These are phyloP conservation scores for Echinarachnius parma DNA, from an alignment of 53 echinoderm and acorn worm species.

Conservation along the genomic window DNA sequence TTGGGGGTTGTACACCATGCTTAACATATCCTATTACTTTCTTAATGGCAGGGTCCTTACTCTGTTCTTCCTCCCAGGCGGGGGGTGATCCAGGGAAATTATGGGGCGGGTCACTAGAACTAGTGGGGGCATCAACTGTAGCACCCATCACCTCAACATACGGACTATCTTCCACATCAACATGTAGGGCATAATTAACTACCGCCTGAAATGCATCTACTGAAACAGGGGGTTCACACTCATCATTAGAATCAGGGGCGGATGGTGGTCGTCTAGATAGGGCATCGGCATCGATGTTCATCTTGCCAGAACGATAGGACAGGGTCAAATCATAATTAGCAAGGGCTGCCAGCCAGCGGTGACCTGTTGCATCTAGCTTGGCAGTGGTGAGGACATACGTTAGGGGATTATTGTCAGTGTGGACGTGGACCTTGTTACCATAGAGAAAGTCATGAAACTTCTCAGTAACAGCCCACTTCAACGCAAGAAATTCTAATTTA, in stretches of 20 bases:
- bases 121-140: not conserved
- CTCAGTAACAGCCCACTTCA: conserved; percentile 60
- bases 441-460: conserved; percentile 54
- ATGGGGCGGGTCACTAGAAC: not conserved
- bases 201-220: not conserved
- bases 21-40: conserved; percentile 2
- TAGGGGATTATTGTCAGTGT: conserved; percentile 53
- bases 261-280: too few species aligned
- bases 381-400: conserved; percentile 52
- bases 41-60: conserved; percentile 8
- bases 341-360: conserved; percentile 39
- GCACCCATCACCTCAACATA: conserved; percentile 6
- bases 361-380: conserved; percentile 51
- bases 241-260: too few species aligned
- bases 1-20: not conserved
- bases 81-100: not conserved
- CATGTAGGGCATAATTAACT: not conserved
- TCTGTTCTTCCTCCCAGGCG: conserved; percentile 20
- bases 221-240: too few species aligned
- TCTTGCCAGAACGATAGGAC: too few species aligned
- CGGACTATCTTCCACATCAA: conserved; percentile 20
- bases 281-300: too few species aligned
- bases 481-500: conserved; percentile 51
- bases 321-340: conserved; percentile 19
- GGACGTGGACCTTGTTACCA: conserved; percentile 35